phyloP scores from a whole-genome alignment of 2,797 vertebrate species.

The Dromococcyx pavoninus region DNA sequence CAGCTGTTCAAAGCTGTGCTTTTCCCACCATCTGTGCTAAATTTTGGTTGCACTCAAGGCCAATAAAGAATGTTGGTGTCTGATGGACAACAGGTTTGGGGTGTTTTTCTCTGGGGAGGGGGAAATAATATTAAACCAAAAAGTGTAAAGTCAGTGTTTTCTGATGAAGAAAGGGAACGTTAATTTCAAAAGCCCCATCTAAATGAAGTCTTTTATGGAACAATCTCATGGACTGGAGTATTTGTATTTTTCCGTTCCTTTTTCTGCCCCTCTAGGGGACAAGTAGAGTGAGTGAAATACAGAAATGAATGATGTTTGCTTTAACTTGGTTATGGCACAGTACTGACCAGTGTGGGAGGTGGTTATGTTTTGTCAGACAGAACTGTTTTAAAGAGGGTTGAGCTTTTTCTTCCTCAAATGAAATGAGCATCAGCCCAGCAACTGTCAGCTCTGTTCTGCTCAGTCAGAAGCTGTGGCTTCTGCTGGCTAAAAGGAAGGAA shows the following conservation, averaged over 20 bases:
- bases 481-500: background rate
- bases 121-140: background rate
- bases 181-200: background rate
- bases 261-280: background rate
- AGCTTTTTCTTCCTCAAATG: background rate
- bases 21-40: background rate
- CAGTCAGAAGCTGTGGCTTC: background rate
- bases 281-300: background rate
- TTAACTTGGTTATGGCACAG: background rate
- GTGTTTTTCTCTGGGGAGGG: background rate
- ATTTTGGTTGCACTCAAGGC: background rate
- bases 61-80: background rate
- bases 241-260: background rate
- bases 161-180: background rate
- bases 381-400: background rate
- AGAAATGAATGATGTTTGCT: background rate
- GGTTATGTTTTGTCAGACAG: background rate
- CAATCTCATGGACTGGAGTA: background rate
- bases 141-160: background rate
- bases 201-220: background rate
- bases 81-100: background rate
- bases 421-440: background rate
- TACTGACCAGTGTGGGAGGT: background rate
- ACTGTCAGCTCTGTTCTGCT: background rate
- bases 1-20: background rate